phyloP scores from a whole-genome alignment of 2,888 invertebrate genomes.

The Germaria angustata region DNA sequence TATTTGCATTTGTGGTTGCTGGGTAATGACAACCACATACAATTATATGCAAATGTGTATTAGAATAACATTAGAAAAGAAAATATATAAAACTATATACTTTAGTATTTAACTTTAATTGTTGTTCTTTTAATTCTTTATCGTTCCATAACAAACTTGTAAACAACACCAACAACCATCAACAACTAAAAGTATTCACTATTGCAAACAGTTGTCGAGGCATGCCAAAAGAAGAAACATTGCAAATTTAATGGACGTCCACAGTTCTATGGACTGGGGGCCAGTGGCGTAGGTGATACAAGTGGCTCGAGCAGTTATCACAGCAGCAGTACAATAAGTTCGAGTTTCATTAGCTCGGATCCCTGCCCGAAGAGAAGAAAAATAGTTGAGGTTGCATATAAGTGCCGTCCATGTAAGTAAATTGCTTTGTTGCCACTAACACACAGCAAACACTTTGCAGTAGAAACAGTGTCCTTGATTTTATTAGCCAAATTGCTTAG shows the following conservation, averaged over 20 bases:
- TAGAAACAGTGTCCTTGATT: too few relatives aligned
- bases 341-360: conserved; percentile 80
- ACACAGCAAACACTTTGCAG: background rate
- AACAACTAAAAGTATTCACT: conserved; percentile 86
- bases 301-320: conserved; percentile 77
- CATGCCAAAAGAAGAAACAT: conserved; percentile 95
- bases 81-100: too few relatives aligned
- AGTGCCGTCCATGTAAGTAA: conserved; percentile 97
- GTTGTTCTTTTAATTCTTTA: conserved; percentile 54
- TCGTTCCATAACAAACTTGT: conserved; percentile 57
- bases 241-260: conserved; percentile 95
- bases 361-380: conserved; percentile 95
- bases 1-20: too few relatives aligned
- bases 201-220: conserved; percentile 96
- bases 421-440: background rate
- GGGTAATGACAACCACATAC: too few relatives aligned
- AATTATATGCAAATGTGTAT: too few relatives aligned
- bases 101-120: conserved; percentile 30
- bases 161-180: conserved; percentile 19
- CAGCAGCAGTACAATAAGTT: conserved; percentile 77
- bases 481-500: too few relatives aligned
- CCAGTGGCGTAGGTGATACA: conserved; percentile 78
- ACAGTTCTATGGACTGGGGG: conserved; percentile 89
- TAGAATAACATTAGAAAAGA: too few relatives aligned
- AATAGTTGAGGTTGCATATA: conserved; percentile 97